Conservation (phyloP, 2,888 invertebrate genomes). For the Bombylius discolor region DNA sequence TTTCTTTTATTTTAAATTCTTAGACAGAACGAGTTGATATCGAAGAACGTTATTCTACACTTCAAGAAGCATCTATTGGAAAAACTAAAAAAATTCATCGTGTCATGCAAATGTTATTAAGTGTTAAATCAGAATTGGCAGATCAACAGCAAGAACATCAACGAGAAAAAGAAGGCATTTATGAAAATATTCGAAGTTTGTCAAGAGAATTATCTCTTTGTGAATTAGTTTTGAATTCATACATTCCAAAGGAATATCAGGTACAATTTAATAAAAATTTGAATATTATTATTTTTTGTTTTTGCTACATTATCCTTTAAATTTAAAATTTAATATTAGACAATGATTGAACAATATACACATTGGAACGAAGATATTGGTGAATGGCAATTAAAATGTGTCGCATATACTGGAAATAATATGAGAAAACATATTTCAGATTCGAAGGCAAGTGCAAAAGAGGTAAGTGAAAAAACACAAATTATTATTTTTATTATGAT, state of each 20-base stretch:
- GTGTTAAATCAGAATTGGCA: conserved; percentile 69
- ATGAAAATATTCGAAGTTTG: conserved; percentile 84
- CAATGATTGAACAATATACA: conserved; percentile 78
- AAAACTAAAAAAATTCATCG: conserved; percentile 87
- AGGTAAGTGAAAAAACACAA: conserved; percentile 15
- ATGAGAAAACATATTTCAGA: conserved; percentile 61
- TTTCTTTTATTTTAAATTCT: conserved; percentile 14
- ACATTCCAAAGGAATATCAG: conserved; percentile 89
- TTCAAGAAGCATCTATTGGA: conserved; percentile 90
- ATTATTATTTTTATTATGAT: too few relatives aligned
- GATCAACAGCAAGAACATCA: conserved; percentile 91
- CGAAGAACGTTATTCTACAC: conserved; percentile 84
- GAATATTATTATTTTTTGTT: neutral
- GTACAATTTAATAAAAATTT: conserved; percentile 32
- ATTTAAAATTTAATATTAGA: conserved; percentile 38
- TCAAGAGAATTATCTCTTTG: conserved; percentile 83
- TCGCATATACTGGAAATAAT: conserved; percentile 98
- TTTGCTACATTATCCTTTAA: neutral
- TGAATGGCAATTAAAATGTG: conserved; percentile 95
- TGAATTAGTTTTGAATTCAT: conserved; percentile 79
- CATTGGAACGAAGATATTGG: conserved; percentile 98
- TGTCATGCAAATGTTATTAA: conserved; percentile 73
- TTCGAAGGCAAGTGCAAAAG: conserved; percentile 31
- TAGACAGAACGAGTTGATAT: conserved; percentile 81
- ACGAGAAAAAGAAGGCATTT: conserved; percentile 88